Evolutionary conservation across 2,113 vertebrate genomes (phyloP).

Genomic region (Sarotherodon lohbergeri): DNA sequence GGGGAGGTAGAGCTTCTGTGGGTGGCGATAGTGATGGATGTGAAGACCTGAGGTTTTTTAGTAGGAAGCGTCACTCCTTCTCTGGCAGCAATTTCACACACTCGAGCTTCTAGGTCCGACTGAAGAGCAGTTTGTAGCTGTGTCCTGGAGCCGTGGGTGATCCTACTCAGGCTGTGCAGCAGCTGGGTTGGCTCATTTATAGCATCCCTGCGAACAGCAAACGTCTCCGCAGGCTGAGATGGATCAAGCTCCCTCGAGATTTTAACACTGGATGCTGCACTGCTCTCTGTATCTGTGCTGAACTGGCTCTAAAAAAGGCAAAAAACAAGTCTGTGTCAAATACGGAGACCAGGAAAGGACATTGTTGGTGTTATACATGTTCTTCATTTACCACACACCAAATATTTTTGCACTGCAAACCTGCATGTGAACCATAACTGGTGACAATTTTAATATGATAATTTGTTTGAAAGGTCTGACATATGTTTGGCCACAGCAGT

Average conservation of each 20-base stretch:
- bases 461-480: neutral
- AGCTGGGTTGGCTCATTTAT: constrained; percentile 11
- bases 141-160: neutral
- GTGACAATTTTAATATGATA: neutral
- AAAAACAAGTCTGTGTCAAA: neutral
- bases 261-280: constrained; percentile 30
- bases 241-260: neutral
- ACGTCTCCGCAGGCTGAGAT: neutral
- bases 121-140: neutral
- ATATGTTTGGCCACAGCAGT: neutral
- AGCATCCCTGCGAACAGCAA: neutral
- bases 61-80: constrained; percentile 32
- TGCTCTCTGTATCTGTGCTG: constrained; percentile 71
- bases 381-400: neutral
- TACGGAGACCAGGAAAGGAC: neutral
- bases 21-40: constrained; percentile 73
- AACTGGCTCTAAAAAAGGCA: constrained; percentile 39
- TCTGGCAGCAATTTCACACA: constrained; percentile 48
- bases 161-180: neutral
- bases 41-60: constrained; percentile 39
- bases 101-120: constrained; percentile 1
- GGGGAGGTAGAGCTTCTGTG: constrained; percentile 50
- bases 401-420: neutral
- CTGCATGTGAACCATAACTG: neutral
- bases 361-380: neutral